Conservation (phyloP, 2,888 invertebrate species). For the Notocelia uddmanniana region DNA sequence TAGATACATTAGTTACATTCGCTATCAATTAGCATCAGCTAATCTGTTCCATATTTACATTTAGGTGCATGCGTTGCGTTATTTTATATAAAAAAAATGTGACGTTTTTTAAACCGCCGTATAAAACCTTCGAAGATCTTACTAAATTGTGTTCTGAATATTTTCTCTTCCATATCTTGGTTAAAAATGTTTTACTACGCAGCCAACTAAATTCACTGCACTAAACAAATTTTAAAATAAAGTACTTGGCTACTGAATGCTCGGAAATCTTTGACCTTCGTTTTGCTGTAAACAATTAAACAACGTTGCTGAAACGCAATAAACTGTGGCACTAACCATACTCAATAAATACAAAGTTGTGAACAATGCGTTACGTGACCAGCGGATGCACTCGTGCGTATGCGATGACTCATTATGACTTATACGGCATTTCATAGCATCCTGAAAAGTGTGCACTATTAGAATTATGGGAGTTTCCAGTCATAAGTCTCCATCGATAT, state of each 20-base stretch:
- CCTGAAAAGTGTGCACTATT: constrained; percentile 25
- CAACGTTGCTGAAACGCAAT: constrained; percentile 37
- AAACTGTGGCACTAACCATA: constrained; percentile 42
- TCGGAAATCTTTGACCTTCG: constrained; percentile 29
- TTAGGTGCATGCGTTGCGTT: too few species aligned
- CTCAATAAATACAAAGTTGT: constrained; percentile 43
- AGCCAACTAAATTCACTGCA: constrained; percentile 2
- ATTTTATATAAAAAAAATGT: not conserved
- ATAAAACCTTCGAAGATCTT: not conserved
- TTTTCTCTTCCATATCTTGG: not conserved
- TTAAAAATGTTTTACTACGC: not conserved
- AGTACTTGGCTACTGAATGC: constrained; percentile 2
- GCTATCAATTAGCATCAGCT: not conserved
- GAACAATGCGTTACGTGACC: constrained; percentile 43
- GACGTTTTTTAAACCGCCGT: not conserved
- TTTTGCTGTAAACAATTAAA: constrained; percentile 18
- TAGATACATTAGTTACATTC: not conserved
- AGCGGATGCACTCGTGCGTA: constrained; percentile 31
- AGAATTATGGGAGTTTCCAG: not conserved
- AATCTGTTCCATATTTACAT: too few species aligned
- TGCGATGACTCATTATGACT: constrained; percentile 19
- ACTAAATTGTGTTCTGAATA: not conserved
- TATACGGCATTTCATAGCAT: constrained; percentile 12
- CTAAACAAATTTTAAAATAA: constrained; percentile 1
- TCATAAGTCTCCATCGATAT: not conserved